Percentiles rank a stretch among this genome's conserved stretches.
Evolutionary conservation across 2,113 vertebrate genomes (phyloP).

Genomic region (Azemiops feae): DNA sequence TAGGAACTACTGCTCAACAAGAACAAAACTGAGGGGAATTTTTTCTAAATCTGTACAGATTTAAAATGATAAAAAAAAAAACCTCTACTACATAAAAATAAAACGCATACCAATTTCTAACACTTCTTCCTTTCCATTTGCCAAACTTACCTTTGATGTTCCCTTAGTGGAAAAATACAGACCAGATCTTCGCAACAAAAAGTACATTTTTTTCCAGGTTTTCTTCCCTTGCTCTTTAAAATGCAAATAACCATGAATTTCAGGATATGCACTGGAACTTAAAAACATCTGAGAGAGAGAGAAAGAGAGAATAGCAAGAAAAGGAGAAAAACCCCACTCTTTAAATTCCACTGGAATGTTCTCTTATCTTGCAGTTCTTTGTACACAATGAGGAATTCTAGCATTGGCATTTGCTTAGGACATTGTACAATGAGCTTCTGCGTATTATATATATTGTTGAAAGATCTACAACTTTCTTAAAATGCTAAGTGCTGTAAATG

Average conservation of each 20-base stretch:
- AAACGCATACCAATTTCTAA: not conserved
- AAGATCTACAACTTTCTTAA: not conserved
- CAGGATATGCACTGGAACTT: conserved; percentile 90
- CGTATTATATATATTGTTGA: not conserved
- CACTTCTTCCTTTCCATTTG: not conserved
- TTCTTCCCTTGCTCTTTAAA: conserved; percentile 92
- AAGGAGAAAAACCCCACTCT: not conserved
- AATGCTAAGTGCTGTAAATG: not conserved
- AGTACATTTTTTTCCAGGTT: conserved; percentile 93
- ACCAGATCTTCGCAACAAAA: conserved; percentile 92
- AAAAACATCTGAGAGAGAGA: conserved; percentile 83
- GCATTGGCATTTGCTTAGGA: not conserved
- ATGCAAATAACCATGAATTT: conserved; percentile 92
- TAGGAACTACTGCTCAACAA: not conserved
- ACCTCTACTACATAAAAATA: conserved; percentile 3
- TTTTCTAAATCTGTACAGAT: fast-evolving
- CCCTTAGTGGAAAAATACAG: conserved; percentile 97
- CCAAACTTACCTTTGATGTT: conserved; percentile 86
- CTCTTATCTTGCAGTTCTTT: not conserved
- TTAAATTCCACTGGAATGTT: not conserved
- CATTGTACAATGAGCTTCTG: not conserved
- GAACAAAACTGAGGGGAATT: not conserved
- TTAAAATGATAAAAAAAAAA: not conserved
- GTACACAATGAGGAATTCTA: not conserved
- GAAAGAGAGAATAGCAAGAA: conserved; percentile 14